Evolutionary conservation across 2,797 vertebrate species (phyloP), one percentile per base, ranked within the genome.

Genomic region (Ispidina lecontei): DNA sequence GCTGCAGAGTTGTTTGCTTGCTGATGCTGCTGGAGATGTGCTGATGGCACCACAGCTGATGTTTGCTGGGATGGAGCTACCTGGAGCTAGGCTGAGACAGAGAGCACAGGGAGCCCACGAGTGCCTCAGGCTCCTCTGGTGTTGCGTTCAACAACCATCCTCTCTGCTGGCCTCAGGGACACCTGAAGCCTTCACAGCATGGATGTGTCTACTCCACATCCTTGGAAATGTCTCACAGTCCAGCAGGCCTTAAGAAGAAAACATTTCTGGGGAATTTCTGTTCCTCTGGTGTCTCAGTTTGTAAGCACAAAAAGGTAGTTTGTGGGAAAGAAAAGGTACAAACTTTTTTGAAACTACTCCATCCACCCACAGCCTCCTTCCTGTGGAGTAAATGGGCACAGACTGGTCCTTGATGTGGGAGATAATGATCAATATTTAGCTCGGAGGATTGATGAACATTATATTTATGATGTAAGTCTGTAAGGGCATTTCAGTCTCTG

Each of bases 371-470:
- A 82, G 71, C 31, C 46, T 76, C 17, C 55, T 87, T 91, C 77
- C 90, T 44, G 22, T 31, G 59, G 72, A 82, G 84, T 68, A 90
- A 91, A 77, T 69, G 39, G 28, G 72, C 46, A 76, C 47, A 76
- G 77, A 33, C 44, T 39, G 25, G 64, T 82, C 68, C 41, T 93
- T 84, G 64, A 64, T n/a, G 64, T 76, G 39, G 58, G 90, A 90
- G 55, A 90, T 74, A 92, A 93, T 82, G 69, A 91, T 76, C 64
- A 86, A 88, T 83, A 86, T 90, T 92, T 90, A 94, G 62, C 89
- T 79, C 58, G 74, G 29, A 80, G 29, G 13, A 52, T 63, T 83
- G 81, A 76, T 44, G 62, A 87, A 70, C 65, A 39, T 67, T 88
- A 21, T 73, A 71, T 81, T 86, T 91, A 63, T 83, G 86, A 68